A percentile compares a stretch with the other conserved stretches of the same genome.
Evolutionary conservation across 2,888 invertebrate genomes (phyloP).

Genomic region (Exocentrus adspersus): DNA sequence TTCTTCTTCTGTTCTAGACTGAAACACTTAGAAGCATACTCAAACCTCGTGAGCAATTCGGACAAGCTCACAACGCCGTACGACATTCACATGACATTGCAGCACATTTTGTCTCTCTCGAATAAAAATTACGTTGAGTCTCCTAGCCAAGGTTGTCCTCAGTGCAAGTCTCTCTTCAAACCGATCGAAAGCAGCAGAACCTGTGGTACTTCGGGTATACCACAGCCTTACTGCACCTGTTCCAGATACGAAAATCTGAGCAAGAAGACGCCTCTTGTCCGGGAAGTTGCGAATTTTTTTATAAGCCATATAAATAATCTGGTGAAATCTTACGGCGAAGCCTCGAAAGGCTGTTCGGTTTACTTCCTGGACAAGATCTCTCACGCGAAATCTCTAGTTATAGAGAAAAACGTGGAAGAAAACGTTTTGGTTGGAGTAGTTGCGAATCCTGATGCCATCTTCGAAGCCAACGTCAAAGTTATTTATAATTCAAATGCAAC

Average conservation of each 20-base stretch:
- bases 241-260: slow-evolving; percentile 67
- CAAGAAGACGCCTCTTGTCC: slow-evolving; percentile 64
- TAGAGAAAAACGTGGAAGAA: slow-evolving; percentile 39
- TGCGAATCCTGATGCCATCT: slow-evolving; percentile 72
- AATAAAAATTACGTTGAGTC: slow-evolving; percentile 49
- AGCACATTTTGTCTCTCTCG: slow-evolving; percentile 66
- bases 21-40: slow-evolving; percentile 67
- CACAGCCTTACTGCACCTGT: slow-evolving; percentile 81
- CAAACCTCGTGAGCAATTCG: slow-evolving; percentile 70
- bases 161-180: slow-evolving; percentile 74
- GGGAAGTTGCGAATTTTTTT: slow-evolving; percentile 66
- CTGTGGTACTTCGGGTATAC: slow-evolving; percentile 75
- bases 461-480: slow-evolving; percentile 74
- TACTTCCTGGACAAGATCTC: slow-evolving; percentile 50
- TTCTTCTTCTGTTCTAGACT: no score
- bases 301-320: slow-evolving; percentile 54
- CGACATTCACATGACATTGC: slow-evolving; percentile 78
- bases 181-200: slow-evolving; percentile 70
- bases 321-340: slow-evolving; percentile 33
- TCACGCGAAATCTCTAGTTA: slow-evolving; percentile 44
- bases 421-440: slow-evolving; percentile 73
- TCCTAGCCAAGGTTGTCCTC: slow-evolving; percentile 69
- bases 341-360: slow-evolving; percentile 46
- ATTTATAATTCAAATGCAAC: slow-evolving; percentile 19
- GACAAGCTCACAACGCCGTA: slow-evolving; percentile 78